Conservation (phyloP, 2,797 vertebrate species). For the Tragopan temminckii region DNA sequence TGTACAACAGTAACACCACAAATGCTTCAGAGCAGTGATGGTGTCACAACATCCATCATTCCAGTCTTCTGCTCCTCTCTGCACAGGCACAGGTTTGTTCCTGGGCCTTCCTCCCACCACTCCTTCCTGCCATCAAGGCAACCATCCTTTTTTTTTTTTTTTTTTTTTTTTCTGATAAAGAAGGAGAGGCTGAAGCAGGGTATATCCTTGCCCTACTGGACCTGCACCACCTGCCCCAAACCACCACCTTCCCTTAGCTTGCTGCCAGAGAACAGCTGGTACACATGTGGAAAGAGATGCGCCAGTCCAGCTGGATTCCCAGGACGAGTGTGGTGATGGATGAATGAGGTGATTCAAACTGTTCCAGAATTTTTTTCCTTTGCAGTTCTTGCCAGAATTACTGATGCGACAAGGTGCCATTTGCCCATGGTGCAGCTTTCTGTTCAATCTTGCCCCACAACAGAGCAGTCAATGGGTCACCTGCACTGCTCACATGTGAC, state of each 20-base stretch:
- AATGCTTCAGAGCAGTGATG: background rate
- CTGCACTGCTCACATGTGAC: accelerated
- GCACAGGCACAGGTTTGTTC: background rate
- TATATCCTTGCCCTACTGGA: background rate
- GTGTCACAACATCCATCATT: background rate
- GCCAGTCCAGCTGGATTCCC: background rate
- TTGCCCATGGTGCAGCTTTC: background rate
- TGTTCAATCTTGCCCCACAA: background rate
- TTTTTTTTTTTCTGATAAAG: background rate
- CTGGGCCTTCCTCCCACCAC: background rate
- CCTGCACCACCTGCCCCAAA: background rate
- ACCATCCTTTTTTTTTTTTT: accelerated
- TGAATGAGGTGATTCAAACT: background rate
- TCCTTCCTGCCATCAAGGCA: background rate
- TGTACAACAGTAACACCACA: background rate
- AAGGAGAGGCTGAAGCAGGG: background rate
- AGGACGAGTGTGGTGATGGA: background rate
- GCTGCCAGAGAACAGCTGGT: background rate
- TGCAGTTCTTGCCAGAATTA: background rate
- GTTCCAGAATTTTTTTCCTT: background rate
- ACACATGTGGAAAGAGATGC: background rate
- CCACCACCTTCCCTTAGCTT: background rate
- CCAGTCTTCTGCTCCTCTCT: background rate
- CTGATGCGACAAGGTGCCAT: accelerated
- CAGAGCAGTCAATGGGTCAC: background rate